Evolutionary conservation across 2,113 vertebrate genomes (phyloP), one percentile per base, ranked within the genome.

Genomic region (Paralichthys olivaceus): DNA sequence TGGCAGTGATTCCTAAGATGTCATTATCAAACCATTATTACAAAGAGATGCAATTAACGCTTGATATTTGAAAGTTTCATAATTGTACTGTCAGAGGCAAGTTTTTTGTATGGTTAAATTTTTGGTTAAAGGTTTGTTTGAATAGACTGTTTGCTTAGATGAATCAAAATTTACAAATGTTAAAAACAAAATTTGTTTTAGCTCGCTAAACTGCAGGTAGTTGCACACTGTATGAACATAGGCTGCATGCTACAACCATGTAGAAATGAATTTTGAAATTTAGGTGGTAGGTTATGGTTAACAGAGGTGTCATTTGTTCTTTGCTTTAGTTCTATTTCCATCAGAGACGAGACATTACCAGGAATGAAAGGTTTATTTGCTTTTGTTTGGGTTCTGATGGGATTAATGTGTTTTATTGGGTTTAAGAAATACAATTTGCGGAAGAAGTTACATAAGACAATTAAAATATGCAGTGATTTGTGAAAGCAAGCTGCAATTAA

Each of bases 121-220:
- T 56, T 55, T 26, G 4, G 7, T 58, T 29, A 15, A 66, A 15
- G 22, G 23, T 57, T 22, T 9, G 68, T 72, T 32, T 66, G 1
- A 25, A 28, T 40, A 9, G 45, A 61, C 37, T 13, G 4, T 13
- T 6, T 40, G 37, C 11, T 40, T 13, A 3, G 37, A 40, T 58
- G 23, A 71, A 68, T 45, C 40, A 19, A 51, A 65, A 28, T 25
- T 64, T 60, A 19, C 64, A 22, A 20, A 49, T 58, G 8, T 67
- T n/a, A 55, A 62, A 45, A 61, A 61, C 49, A 5, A 63, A 14
- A 14, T 19, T 7, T 7, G 28, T 20, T 49, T 49, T 55, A 60
- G 26, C 43, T 67, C 8, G 23, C 49, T 45, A 34, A 53, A 32
- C 59, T 66, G 57, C 49, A 61, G 70, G 29, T 56, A 3, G 12